Conservation (phyloP, 1,140 invertebrate species). For the Zaprionus tsacasi region DNA sequence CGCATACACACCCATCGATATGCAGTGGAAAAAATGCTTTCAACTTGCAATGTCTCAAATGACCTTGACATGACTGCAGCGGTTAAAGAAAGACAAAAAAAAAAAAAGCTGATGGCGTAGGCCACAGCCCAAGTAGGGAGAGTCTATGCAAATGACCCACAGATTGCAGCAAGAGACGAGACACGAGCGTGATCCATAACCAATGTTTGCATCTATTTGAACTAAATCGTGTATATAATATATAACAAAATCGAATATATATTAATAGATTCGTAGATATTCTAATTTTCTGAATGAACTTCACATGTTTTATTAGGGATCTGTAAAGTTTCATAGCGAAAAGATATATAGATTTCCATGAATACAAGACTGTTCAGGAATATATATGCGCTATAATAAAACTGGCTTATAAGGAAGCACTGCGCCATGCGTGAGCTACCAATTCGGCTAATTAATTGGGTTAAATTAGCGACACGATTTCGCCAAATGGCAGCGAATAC, state of each 20-base stretch:
- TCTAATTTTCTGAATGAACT: too few species aligned
- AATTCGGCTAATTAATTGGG: constrained; percentile 9
- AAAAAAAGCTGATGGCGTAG: constrained; percentile 13
- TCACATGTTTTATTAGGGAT: neutral
- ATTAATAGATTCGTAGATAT: neutral
- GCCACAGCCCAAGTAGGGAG: neutral
- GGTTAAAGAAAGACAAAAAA: neutral
- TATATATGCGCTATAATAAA: neutral
- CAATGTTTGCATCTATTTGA: neutral
- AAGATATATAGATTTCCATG: too few species aligned
- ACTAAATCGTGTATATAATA: neutral
- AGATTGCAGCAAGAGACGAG: constrained; percentile 12
- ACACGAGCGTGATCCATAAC: neutral
- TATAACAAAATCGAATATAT: neutral
- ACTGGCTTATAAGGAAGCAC: neutral
- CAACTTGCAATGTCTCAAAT: constrained; percentile 29
- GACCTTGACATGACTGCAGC: constrained; percentile 40
- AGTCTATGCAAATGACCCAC: constrained; percentile 17
- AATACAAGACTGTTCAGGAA: neutral
- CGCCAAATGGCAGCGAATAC: constrained; percentile 4
- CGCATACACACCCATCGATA: neutral
- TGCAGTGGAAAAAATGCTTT: constrained; percentile 23
- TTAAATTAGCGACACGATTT: constrained; percentile 15
- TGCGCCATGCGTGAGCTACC: neutral
- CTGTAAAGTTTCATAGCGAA: too few species aligned